Evolutionary conservation across 2,888 invertebrate genomes (phyloP).

Genomic region (Scaptomyza caliginosa): DNA sequence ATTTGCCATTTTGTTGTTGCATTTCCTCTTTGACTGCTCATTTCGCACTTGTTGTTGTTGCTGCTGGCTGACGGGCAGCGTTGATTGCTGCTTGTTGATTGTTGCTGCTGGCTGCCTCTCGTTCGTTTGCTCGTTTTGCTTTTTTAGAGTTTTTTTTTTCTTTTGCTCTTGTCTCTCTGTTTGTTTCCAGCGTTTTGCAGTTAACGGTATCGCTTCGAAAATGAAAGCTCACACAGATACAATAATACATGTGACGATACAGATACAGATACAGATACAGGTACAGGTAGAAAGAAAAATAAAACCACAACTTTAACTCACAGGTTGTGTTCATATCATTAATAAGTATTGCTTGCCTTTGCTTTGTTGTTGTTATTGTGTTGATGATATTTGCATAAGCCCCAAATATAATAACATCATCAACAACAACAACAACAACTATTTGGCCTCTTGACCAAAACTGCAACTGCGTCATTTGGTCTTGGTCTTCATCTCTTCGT

Average conservation of each 20-base stretch:
- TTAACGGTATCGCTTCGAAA: conserved; percentile 81
- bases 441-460: conserved; percentile 54
- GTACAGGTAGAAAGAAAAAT: conserved; percentile 28
- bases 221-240: conserved; percentile 80
- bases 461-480: conserved; percentile 68
- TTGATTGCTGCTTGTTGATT: conserved; percentile 49
- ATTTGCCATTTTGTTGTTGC: conserved; percentile 70
- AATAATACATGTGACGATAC: conserved; percentile 22
- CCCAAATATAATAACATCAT: conserved; percentile 33
- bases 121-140: conserved; percentile 39
- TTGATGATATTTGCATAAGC: conserved; percentile 65
- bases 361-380: conserved; percentile 21
- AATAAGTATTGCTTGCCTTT: too few species aligned
- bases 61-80: conserved; percentile 21
- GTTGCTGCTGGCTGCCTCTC: conserved; percentile 48
- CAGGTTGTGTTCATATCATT: conserved; percentile 63
- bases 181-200: conserved; percentile 63
- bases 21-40: conserved; percentile 69
- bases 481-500: conserved; percentile 43
- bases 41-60: conserved; percentile 66
- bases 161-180: conserved; percentile 23
- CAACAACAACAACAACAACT: conserved; percentile 34
- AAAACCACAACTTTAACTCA: conserved; percentile 47
- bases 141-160: conserved; percentile 53
- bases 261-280: conserved; percentile 20